Percentiles rank a stretch among this genome's conserved stretches.
phyloP scores from a whole-genome alignment of 1,140 invertebrate genomes.

The Drosophila nigrodunni region DNA sequence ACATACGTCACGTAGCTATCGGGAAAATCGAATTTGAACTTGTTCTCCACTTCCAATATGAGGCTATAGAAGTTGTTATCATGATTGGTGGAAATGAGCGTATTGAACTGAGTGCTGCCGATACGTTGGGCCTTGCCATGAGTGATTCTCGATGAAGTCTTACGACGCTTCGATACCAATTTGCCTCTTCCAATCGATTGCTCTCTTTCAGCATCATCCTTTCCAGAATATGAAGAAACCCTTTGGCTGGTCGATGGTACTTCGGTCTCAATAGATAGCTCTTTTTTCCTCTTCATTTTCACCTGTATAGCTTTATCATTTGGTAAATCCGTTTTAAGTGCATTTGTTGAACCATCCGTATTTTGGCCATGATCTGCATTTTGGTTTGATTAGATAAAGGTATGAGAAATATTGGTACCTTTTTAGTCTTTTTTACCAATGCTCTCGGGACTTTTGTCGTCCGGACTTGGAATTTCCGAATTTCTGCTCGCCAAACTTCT shows the following conservation, averaged over 20 bases:
- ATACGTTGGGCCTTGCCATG: too few relatives aligned
- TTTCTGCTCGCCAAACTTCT: too few relatives aligned
- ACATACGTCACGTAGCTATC: slow-evolving; percentile 37
- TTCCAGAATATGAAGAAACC: not conserved
- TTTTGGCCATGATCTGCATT: too few relatives aligned
- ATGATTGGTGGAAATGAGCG: not conserved
- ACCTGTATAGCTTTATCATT: slow-evolving; percentile 6
- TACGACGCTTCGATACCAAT: not conserved
- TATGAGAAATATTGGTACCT: too few relatives aligned
- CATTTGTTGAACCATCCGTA: not conserved
- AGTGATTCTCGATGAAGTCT: not conserved
- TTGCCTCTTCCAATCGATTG: not conserved
- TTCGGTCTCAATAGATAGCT: not conserved
- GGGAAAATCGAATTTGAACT: slow-evolving; percentile 38
- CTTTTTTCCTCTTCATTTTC: slow-evolving; percentile 2
- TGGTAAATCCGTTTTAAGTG: not conserved
- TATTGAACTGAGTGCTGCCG: not conserved
- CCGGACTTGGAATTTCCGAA: too few relatives aligned
- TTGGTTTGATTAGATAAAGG: too few relatives aligned
- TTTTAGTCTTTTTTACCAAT: too few relatives aligned
- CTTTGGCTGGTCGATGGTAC: not conserved
- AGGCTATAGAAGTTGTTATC: not conserved
- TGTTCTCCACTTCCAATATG: slow-evolving; percentile 3
- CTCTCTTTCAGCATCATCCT: not conserved
- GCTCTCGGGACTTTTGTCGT: too few relatives aligned